Evolutionary conservation across 2,797 vertebrate species (phyloP).

Genomic region (Acanthurus tractus): DNA sequence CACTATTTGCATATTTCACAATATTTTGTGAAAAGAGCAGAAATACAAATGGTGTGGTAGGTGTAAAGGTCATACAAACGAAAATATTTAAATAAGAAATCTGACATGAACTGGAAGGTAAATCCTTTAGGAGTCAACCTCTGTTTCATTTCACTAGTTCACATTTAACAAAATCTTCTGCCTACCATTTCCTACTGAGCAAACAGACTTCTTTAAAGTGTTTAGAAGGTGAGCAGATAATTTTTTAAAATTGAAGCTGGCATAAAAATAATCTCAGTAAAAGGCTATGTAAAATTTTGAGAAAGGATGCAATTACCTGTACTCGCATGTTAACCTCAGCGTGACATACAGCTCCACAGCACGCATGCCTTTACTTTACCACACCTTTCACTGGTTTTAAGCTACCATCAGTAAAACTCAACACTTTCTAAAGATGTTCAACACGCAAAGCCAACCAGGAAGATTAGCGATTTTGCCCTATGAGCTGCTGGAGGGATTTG

Average conservation of each 20-base stretch:
- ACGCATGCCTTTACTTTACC: too few relatives aligned
- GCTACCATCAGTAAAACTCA: too few relatives aligned
- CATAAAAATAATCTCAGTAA: not conserved
- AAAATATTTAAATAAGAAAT: not conserved
- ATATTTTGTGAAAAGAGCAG: not conserved
- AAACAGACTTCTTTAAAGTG: not conserved
- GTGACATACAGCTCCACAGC: too few relatives aligned
- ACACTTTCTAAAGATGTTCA: too few relatives aligned
- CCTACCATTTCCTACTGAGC: not conserved
- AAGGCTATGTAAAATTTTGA: not conserved
- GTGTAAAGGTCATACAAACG: too few relatives aligned
- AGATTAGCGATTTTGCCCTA: too few relatives aligned
- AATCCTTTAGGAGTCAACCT: not conserved
- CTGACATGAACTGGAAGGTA: not conserved
- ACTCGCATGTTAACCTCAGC: too few relatives aligned
- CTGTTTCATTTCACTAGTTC: not conserved
- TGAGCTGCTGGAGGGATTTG: too few relatives aligned
- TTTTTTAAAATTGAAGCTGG: not conserved
- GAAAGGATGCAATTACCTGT: too few relatives aligned
- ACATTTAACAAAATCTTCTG: not conserved
- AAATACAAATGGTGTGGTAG: not conserved
- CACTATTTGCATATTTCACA: not conserved
- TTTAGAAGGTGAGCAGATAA: not conserved
- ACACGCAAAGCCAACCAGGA: too few relatives aligned
- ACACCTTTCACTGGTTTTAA: too few relatives aligned